Base-by-base conservation (phyloP, 2,888 invertebrate genomes). In the Stenotaenia linearis region DNA sequence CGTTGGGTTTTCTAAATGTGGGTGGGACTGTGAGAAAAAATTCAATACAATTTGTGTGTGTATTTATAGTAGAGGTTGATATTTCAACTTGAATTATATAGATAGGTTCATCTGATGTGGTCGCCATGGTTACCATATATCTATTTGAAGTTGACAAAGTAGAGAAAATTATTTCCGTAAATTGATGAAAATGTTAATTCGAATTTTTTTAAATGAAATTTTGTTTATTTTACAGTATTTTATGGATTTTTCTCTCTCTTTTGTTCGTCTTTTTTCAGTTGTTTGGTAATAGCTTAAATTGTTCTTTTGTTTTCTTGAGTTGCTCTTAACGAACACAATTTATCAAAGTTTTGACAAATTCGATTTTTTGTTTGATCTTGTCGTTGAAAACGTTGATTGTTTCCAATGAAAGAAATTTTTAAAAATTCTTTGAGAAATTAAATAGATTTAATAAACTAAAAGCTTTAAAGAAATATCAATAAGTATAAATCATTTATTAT, bases 61-160 rank as follows among this genome's bases (percentile, higher is more conserved):
- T 56, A 23, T 69, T 69, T 69, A 28, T 69, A 69, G 69, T 28
- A 12, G 25, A 5, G 69, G 28, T 69, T 69, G 69, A 69, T 69
- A 69, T 69, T 69, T 69, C 69, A 28, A n/a, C 69, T 69, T 69
- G 69, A 69, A 69, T 28, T 69, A 69, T 69, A 23, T 61, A 23
- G 25, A 28, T 69, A 28, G n/a, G 45, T 45, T 69, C 69, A 69
- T 69, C 7, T 28, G 28, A 69, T 69, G 69, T n/a, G 1, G 69
- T 28, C 18, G 45, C 15, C 28, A 25, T 28, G 28, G 69, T 4
- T 18, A 56, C 56, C 5, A 3, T 40, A 56, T 12, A 56, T 69
- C 25, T n/a, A 15, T 12, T 69, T 69, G 69, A 69, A 69, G 28
- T 25, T 69, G 69, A 69, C 25, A 69, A 18, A 23, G 21, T 9